A percentile compares a stretch with the other conserved stretches of the same genome.
Evolutionary conservation across 2,888 invertebrate species (phyloP).

Genomic region (Athetis lepigone): DNA sequence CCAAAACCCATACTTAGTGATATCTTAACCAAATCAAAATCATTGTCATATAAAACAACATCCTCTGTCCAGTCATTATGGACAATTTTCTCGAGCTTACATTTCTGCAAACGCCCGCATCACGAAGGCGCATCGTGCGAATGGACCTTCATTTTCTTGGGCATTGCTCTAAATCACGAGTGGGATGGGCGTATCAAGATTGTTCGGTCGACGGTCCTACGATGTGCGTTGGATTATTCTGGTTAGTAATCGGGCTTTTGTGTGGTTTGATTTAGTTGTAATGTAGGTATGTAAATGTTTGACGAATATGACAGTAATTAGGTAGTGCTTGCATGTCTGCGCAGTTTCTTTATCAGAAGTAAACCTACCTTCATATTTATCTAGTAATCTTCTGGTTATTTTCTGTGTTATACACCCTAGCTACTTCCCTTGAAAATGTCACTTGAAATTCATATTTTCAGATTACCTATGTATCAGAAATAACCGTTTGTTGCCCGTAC

Average conservation of each 20-base stretch:
- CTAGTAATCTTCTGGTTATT: too few species aligned
- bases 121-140: conserved; percentile 76
- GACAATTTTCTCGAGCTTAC: conserved; percentile 66
- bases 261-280: conserved; percentile 22
- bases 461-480: too few species aligned
- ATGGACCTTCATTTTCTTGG: conserved; percentile 83
- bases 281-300: background rate
- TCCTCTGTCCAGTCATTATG: conserved; percentile 65
- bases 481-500: too few species aligned
- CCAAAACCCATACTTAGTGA: conserved; percentile 46
- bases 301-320: background rate
- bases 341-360: too few species aligned
- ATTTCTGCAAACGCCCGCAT: conserved; percentile 67
- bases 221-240: conserved; percentile 68
- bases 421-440: too few species aligned
- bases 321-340: too few species aligned
- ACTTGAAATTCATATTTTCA: too few species aligned
- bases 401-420: too few species aligned
- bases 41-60: conserved; percentile 67
- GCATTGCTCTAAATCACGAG: conserved; percentile 86
- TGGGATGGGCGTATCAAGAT: conserved; percentile 82
- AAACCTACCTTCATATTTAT: too few species aligned
- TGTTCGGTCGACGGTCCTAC: conserved; percentile 72
- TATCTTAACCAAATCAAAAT: conserved; percentile 56
- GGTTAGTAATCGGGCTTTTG: conserved; percentile 39